Conservation (phyloP, 1,140 invertebrate species). For the Pseudomyrmex dendroicus region DNA sequence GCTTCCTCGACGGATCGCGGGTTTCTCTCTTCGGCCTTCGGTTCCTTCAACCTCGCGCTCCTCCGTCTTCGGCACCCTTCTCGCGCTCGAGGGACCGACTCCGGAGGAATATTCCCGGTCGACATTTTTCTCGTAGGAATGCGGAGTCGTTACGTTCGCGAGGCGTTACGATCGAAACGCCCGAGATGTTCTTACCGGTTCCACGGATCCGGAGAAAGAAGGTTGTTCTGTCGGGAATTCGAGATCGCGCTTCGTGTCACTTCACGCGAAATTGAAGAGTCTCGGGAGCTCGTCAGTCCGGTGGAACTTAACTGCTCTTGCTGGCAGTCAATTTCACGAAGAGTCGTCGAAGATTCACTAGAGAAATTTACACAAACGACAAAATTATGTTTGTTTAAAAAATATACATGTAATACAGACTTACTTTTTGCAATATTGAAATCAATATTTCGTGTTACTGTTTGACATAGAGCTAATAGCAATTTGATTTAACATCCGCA, state of each 20-base stretch:
- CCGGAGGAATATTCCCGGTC: conserved; percentile 74
- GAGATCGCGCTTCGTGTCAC: conserved; percentile 57
- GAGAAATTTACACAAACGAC: too few species aligned
- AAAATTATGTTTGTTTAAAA: too few species aligned
- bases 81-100: conserved; percentile 38
- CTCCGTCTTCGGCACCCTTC: conserved; percentile 36
- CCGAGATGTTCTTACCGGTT: conserved; percentile 74
- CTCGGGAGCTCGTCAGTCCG: conserved; percentile 33
- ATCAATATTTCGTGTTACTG: too few species aligned
- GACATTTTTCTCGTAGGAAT: conserved; percentile 76
- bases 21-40: conserved; percentile 41
- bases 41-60: background rate
- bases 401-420: too few species aligned
- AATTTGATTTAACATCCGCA: too few species aligned
- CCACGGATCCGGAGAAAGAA: conserved; percentile 42
- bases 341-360: too few species aligned
- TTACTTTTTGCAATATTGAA: too few species aligned
- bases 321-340: too few species aligned
- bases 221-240: conserved; percentile 52
- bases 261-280: conserved; percentile 44
- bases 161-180: conserved; percentile 76
- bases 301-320: too few species aligned
- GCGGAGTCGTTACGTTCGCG: conserved; percentile 75
- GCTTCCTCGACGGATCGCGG: conserved; percentile 13
- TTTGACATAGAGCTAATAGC: too few species aligned